Percentiles rank a stretch among this genome's conserved stretches.
These are phyloP conservation scores for Barbus barbus DNA, from an alignment of 2,113 vertebrate species.

Conservation along the genomic window DNA sequence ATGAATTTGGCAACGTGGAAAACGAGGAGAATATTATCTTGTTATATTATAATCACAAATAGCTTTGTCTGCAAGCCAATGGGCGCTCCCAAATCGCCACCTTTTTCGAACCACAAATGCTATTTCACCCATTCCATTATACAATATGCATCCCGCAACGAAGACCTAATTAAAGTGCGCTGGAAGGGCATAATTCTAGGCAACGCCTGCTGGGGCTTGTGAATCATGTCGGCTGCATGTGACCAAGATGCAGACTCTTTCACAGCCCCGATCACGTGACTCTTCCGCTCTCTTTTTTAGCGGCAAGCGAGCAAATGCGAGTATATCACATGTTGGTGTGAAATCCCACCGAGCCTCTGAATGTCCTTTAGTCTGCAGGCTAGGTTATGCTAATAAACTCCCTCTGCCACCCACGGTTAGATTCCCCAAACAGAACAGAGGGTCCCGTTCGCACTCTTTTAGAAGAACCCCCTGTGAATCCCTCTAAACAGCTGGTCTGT, in stretches of 20 bases:
- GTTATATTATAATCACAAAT: neutral
- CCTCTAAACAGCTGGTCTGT: conserved; percentile 5
- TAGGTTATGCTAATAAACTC: conserved; percentile 28
- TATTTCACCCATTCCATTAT: conserved; percentile 18
- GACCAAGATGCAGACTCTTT: conserved; percentile 34
- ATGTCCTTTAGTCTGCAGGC: conserved; percentile 40
- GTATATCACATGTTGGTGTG: conserved; percentile 50
- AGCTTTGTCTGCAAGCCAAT: neutral
- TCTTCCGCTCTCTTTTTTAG: conserved; percentile 4
- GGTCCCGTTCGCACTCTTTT: neutral
- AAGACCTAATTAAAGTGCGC: conserved; percentile 36
- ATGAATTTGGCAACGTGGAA: no score
- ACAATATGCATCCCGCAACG: conserved; percentile 1
- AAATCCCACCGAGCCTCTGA: conserved; percentile 48
- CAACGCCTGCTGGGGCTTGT: conserved; percentile 43
- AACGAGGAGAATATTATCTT: neutral
- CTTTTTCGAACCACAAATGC: neutral
- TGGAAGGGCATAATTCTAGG: conserved; percentile 40
- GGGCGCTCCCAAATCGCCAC: neutral
- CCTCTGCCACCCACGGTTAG: neutral
- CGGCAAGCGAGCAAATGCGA: conserved; percentile 4
- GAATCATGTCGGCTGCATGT: conserved; percentile 39
- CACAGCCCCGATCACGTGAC: conserved; percentile 36
- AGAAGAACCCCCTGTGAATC: neutral
- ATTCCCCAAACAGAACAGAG: neutral